Evolutionary conservation across 2,888 invertebrate species (phyloP).

Genomic region (Parnassius glacialis): DNA sequence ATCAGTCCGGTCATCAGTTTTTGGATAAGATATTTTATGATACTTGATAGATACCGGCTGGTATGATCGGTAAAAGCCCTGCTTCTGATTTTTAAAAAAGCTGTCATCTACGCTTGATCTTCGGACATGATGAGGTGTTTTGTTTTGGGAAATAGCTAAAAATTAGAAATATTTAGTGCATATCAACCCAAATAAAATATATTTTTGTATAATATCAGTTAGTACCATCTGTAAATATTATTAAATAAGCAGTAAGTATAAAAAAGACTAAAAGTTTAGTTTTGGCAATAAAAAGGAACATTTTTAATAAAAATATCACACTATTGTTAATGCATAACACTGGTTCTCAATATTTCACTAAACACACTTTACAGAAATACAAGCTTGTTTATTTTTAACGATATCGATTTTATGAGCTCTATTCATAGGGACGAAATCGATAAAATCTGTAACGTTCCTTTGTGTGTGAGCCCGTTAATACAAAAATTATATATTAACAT

Average conservation of each 20-base stretch:
- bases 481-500: too few species aligned
- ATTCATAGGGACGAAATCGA: conserved; percentile 37
- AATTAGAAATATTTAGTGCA: conserved; percentile 24
- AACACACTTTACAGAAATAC: conserved; percentile 1
- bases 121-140: conserved; percentile 54
- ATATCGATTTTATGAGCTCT: conserved; percentile 31
- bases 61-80: conserved; percentile 61
- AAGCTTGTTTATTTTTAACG: conserved; percentile 38
- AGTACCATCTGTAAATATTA: conserved; percentile 41
- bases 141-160: conserved; percentile 60
- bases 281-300: conserved; percentile 35
- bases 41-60: conserved; percentile 64
- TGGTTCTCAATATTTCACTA: conserved; percentile 11
- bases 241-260: conserved; percentile 41
- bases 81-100: conserved; percentile 56
- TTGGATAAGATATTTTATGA: conserved; percentile 60
- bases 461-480: conserved; percentile 21
- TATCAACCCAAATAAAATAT: conserved; percentile 9
- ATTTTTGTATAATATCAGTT: conserved; percentile 7
- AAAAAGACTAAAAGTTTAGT: conserved; percentile 39
- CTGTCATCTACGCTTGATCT: conserved; percentile 52
- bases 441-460: conserved; percentile 36
- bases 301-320: conserved; percentile 6
- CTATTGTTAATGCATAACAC: conserved; percentile 1
- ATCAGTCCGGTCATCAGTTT: conserved; percentile 59